A percentile compares a stretch with the other conserved stretches of the same genome.
phyloP scores from a whole-genome alignment of 1,140 invertebrate species.

The Pseudachorutes palmiensis region DNA sequence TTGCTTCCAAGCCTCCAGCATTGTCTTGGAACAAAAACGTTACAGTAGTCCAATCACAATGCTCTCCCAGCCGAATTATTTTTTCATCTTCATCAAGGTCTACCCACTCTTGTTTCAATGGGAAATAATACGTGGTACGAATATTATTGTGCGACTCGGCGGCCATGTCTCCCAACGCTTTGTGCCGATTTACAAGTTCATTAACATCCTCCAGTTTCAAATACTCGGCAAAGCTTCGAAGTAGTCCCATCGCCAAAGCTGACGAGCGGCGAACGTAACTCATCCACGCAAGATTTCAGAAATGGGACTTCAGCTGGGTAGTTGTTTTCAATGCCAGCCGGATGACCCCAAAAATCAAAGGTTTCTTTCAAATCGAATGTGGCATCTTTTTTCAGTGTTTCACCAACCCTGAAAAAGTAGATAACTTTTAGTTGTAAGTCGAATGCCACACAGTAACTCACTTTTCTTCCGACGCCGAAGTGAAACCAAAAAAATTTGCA shows the following conservation, averaged over 20 bases:
- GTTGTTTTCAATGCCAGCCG: background rate
- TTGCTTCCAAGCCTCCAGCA: conserved; percentile 20
- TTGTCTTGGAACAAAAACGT: conserved; percentile 24
- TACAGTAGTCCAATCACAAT: conserved; percentile 25
- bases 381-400: background rate
- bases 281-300: conserved; percentile 19
- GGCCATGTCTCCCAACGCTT: background rate
- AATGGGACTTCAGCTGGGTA: conserved; percentile 22
- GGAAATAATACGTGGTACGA: conserved; percentile 19
- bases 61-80: conserved; percentile 20
- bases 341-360: conserved; percentile 9
- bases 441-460: no score
- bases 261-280: background rate
- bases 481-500: no score
- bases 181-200: conserved; percentile 11
- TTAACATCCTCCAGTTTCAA: conserved; percentile 19
- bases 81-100: conserved; percentile 1
- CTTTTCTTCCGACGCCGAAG: no score
- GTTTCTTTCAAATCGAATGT: background rate
- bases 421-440: no score
- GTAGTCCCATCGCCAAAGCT: conserved; percentile 10
- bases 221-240: conserved; percentile 9
- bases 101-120: background rate
- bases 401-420: background rate
- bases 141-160: conserved; percentile 16